Evolutionary conservation across 1,140 invertebrate genomes (phyloP).

Genomic region (Platyura marginata): DNA sequence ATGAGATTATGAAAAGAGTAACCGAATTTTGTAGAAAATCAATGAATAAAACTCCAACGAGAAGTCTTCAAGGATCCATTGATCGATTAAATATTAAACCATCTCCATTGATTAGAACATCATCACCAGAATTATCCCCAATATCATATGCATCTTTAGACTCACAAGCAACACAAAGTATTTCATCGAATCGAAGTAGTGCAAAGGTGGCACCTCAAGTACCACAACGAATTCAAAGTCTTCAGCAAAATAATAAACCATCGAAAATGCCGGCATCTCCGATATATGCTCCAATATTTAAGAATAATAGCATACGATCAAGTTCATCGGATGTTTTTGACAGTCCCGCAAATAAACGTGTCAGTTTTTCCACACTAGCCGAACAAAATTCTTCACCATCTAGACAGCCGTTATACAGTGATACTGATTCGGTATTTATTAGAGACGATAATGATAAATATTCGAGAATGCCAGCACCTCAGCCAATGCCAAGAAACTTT

Average conservation of each 20-base stretch:
- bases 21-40: constrained; percentile 23
- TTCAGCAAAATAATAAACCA: constrained; percentile 9
- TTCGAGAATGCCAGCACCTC: no score
- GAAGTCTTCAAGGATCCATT: constrained; percentile 8
- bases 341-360: constrained; percentile 9
- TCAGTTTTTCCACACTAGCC: neutral
- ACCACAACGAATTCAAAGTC: constrained; percentile 16
- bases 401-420: constrained; percentile 1
- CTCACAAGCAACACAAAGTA: constrained; percentile 4
- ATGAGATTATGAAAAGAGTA: constrained; percentile 21
- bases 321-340: constrained; percentile 16
- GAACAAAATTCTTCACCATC: neutral
- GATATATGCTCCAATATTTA: constrained; percentile 20
- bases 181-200: constrained; percentile 7
- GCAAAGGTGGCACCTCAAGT: constrained; percentile 11
- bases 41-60: constrained; percentile 11
- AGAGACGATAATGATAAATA: no score
- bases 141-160: constrained; percentile 21
- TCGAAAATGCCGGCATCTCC: constrained; percentile 8
- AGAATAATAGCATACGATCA: constrained; percentile 15
- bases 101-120: constrained; percentile 3
- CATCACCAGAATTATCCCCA: constrained; percentile 14
- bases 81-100: constrained; percentile 8
- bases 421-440: constrained; percentile 4
- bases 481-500: no score